phyloP scores from a whole-genome alignment of 2,113 vertebrate species.

The Coracopsis vasa region DNA sequence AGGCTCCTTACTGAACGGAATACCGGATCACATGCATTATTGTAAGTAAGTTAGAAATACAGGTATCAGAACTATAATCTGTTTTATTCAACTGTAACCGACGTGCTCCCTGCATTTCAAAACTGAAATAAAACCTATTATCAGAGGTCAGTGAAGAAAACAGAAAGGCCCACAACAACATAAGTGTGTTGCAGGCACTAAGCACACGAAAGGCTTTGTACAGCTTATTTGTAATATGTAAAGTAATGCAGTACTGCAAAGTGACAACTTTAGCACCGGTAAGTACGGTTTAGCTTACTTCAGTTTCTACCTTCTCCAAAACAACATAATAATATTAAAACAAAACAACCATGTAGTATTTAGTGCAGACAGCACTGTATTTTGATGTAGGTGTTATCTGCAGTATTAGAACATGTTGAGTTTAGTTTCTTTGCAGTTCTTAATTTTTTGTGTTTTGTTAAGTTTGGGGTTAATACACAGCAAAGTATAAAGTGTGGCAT shows the following conservation, averaged over 20 bases:
- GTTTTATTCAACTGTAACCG: not conserved
- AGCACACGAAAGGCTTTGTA: not conserved
- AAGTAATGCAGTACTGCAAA: not conserved
- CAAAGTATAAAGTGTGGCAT: not conserved
- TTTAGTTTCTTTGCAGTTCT: not conserved
- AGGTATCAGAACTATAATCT: not conserved
- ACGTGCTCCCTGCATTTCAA: not conserved
- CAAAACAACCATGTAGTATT: not conserved
- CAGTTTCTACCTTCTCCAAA: not conserved
- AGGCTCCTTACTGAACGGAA: not conserved
- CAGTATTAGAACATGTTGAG: not conserved
- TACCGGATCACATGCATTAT: fast-evolving
- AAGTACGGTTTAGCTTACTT: not conserved
- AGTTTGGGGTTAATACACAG: not conserved
- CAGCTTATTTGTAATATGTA: not conserved
- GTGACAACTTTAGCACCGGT: not conserved
- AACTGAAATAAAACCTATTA: not conserved
- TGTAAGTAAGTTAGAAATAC: not conserved
- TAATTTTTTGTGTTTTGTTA: not conserved
- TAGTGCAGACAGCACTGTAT: not conserved
- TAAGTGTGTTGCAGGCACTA: not conserved
- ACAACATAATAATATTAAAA: not conserved
- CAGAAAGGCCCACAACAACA: not conserved
- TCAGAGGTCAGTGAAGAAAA: not conserved
- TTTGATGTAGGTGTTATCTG: not conserved